A percentile compares a stretch with the other conserved stretches of the same genome.
phyloP scores from a whole-genome alignment of 92 coral and sea anemone genomes.

The Metridium senile region DNA sequence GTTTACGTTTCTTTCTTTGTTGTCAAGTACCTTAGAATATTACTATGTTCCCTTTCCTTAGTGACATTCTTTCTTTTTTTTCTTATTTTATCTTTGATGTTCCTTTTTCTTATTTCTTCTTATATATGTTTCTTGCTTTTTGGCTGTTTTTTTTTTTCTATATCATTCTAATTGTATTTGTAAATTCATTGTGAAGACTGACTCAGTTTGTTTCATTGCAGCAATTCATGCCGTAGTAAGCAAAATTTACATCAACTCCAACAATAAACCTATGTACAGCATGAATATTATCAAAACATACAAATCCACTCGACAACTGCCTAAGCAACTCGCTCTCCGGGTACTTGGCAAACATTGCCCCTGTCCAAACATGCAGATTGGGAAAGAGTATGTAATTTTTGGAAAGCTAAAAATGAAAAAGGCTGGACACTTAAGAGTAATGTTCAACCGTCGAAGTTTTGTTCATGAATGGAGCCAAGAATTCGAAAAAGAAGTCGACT shows the following conservation, averaged over 20 bases:
- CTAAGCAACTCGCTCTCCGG: constrained; percentile 21
- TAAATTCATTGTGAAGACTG: too few species aligned
- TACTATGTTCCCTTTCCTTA: too few species aligned
- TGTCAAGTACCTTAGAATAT: too few species aligned
- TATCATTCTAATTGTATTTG: neutral
- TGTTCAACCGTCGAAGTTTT: constrained; percentile 27
- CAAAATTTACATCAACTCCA: constrained; percentile 4
- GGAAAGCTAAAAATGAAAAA: constrained; percentile 33
- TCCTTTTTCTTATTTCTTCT: neutral
- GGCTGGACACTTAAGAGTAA: constrained; percentile 12
- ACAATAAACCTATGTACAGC: constrained; percentile 20
- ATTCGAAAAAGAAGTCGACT: constrained; percentile 2
- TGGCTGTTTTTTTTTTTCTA: neutral
- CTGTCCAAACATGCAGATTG: constrained; percentile 46
- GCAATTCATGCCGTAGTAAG: neutral
- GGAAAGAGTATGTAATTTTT: constrained; percentile 55
- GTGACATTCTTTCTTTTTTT: neutral
- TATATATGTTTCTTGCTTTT: neutral
- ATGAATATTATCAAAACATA: constrained; percentile 2
- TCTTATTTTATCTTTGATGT: neutral
- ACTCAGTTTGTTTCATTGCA: too few species aligned
- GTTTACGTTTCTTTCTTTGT: too few species aligned
- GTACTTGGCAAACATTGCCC: constrained; percentile 29
- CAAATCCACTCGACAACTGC: constrained; percentile 12
- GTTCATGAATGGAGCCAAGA: constrained; percentile 25